These are phyloP conservation scores for Eurytoma adleriae DNA, from an alignment of 2,888 invertebrate genomes.

Conservation along the genomic window DNA sequence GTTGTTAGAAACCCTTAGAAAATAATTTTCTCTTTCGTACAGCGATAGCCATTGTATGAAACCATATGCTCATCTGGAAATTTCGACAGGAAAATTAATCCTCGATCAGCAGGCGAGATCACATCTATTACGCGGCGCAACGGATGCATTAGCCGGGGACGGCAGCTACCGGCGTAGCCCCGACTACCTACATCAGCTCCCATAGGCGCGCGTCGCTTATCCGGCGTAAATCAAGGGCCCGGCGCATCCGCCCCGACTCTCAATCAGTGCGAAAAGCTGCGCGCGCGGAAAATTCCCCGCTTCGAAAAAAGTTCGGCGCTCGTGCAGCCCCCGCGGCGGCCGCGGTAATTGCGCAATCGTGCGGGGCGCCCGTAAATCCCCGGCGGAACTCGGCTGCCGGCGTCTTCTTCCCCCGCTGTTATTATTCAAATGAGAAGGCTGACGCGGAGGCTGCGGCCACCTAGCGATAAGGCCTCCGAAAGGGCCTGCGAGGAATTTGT, in stretches of 20 bases:
- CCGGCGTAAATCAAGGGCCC: neutral
- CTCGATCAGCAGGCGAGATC: too few species aligned
- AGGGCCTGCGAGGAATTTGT: too few species aligned
- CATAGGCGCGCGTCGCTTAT: neutral
- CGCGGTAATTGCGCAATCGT: slow-evolving; percentile 60
- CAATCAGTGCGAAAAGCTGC: neutral
- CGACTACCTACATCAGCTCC: neutral
- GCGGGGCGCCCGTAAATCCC: slow-evolving; percentile 3
- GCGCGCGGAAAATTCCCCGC: slow-evolving; percentile 3
- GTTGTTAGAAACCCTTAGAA: too few species aligned
- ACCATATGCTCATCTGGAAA: too few species aligned
- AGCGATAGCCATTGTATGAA: too few species aligned
- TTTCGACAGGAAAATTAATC: too few species aligned
- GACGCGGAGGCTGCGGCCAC: slow-evolving; percentile 2
- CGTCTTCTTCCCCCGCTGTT: slow-evolving; percentile 37
- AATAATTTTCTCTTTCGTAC: too few species aligned
- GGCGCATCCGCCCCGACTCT: neutral
- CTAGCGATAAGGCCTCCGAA: neutral
- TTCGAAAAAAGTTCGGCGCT: slow-evolving; percentile 31
- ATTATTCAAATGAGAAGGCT: slow-evolving; percentile 29
- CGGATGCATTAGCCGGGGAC: neutral
- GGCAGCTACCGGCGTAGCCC: neutral
- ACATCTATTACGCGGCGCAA: too few species aligned
- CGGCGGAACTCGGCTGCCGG: slow-evolving; percentile 33
- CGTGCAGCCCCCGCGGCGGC: slow-evolving; percentile 8